Evolutionary conservation across 1,140 invertebrate species (phyloP).

Genomic region (Laupala kohalensis): DNA sequence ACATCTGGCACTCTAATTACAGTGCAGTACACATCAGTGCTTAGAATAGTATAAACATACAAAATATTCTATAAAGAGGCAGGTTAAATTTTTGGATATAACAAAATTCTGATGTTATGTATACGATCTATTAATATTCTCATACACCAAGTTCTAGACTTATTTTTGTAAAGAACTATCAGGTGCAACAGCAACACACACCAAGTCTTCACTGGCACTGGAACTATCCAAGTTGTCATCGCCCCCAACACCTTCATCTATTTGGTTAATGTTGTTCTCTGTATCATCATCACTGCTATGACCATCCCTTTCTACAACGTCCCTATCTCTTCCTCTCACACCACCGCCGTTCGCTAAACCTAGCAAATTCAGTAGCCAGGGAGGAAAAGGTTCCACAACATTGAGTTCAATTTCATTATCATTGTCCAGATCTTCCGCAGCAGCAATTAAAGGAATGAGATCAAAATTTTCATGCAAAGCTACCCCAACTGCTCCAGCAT

Average conservation of each 20-base stretch:
- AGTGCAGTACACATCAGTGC: neutral
- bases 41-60: neutral
- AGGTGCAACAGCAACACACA: neutral
- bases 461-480: conserved; percentile 25
- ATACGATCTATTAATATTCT: neutral
- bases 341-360: conserved; percentile 4
- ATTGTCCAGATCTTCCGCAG: conserved; percentile 12
- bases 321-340: neutral
- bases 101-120: too few species aligned
- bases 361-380: conserved; percentile 9
- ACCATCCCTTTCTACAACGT: neutral
- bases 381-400: conserved; percentile 9
- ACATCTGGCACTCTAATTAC: too few species aligned
- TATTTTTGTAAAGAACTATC: too few species aligned
- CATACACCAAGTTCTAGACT: neutral
- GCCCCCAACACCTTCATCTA: neutral
- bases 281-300: conserved; percentile 1
- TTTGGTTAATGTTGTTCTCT: neutral
- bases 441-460: conserved; percentile 11
- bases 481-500: conserved; percentile 22
- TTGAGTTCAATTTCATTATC: conserved; percentile 5
- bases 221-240: neutral
- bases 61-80: neutral
- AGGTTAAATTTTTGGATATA: neutral
- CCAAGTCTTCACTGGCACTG: neutral